Base-by-base conservation (phyloP, 2,797 vertebrate genomes). In the Sarcophilus harrisii region DNA sequence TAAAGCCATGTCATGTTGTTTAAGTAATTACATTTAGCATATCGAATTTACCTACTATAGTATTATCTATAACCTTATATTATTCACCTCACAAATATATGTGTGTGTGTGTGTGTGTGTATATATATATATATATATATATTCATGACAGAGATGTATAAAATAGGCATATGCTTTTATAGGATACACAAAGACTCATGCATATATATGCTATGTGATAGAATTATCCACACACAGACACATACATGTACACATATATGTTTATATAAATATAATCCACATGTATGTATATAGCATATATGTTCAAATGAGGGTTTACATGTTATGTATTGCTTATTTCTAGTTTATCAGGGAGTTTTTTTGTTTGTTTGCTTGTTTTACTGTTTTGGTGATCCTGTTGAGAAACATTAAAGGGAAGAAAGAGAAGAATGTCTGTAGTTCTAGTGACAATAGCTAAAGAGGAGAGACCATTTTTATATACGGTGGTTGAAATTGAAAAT, bases 71-170 rank as follows among this genome's bases (percentile, higher is more conserved):
- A 81, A 81, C 38, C n/a, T 81, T n/a, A 81, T 18, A 81, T 81
- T 81, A 38, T n/a, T 73, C n/a, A 81, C 18, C 66, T 81, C n/a
- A 81, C 6, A 18, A 21, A 73, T 73, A 38, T 73, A 21, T 38
- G 16, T 14, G 2, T 73, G 0, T 38, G 6, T 28, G 0, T 38
- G 0, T 38, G 6, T 28, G 0, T 38, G 0, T 38, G 5, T 73
- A 0, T 9, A 21, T 0, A 9, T n/a, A 38, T 5, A 18, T 18
- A n/a, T 24, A 24, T 29, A 21, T 45, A 2, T 27, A 45, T 73
- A 8, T 73, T 5, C 38, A 73, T 38, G 18, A 73, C 16, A 38
- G 2, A 73, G 18, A 24, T 5, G 18, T 38, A 38, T 73, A 8
- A 8, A 24, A 38, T 28, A 59, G 5, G 28, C 1, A 27, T n/a